These are phyloP conservation scores for Zalophus californianus DNA, from an alignment of 2,797 vertebrate species.

Conservation along the genomic window DNA sequence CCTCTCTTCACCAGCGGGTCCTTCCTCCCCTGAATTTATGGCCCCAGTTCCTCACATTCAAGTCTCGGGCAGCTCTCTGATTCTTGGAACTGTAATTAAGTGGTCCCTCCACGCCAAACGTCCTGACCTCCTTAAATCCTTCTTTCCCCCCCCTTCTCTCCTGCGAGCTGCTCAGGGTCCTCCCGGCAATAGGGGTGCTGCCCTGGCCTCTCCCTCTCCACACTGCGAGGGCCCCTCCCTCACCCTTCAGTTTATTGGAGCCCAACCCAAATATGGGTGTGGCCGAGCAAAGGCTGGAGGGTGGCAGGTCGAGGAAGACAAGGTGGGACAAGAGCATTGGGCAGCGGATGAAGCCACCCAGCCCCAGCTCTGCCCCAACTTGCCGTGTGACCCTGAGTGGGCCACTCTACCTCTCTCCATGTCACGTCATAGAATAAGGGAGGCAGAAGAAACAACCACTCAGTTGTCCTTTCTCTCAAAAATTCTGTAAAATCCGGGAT, in stretches of 20 bases:
- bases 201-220: no score
- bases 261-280: neutral
- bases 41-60: neutral
- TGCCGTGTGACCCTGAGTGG: neutral
- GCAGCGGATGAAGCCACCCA: neutral
- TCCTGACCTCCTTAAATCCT: neutral
- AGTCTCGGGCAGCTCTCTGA: neutral
- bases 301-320: neutral
- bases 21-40: neutral
- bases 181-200: fast-evolving
- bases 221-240: no score
- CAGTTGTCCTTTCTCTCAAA: neutral
- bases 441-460: neutral
- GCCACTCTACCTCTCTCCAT: neutral
- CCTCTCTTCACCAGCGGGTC: neutral
- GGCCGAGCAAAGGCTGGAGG: neutral
- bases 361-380: neutral
- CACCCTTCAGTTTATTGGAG: neutral
- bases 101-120: neutral
- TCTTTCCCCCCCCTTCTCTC: neutral
- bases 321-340: neutral
- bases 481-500: neutral
- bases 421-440: neutral
- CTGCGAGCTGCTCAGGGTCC: neutral
- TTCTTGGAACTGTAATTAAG: neutral